Evolutionary conservation across 2,797 vertebrate species (phyloP).

Genomic region (Carduelis carduelis): DNA sequence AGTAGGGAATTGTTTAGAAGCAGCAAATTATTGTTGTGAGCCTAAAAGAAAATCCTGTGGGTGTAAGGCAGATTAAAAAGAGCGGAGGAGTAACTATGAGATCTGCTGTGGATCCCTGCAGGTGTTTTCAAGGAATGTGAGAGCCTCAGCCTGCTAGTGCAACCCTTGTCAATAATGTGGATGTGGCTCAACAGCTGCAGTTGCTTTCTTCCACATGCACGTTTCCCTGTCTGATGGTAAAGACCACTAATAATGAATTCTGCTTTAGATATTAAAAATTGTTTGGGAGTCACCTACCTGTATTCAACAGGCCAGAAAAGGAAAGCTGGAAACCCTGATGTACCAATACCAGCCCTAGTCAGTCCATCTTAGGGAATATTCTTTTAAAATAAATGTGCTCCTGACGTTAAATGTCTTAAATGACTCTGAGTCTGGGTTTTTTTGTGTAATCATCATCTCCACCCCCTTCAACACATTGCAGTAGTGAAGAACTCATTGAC

Average conservation of each 20-base stretch:
- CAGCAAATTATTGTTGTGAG: background rate
- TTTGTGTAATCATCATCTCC: background rate
- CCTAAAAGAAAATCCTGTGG: background rate
- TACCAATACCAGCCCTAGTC: background rate
- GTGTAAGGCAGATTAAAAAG: background rate
- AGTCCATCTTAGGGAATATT: background rate
- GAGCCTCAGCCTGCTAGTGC: background rate
- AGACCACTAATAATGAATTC: rapidly evolving
- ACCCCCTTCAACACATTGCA: background rate
- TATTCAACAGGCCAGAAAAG: background rate
- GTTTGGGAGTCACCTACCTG: background rate
- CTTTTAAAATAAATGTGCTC: background rate
- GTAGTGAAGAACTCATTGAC: background rate
- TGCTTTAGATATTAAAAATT: background rate
- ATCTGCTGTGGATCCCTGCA: background rate
- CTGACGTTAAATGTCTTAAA: background rate
- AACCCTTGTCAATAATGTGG: background rate
- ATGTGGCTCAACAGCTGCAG: background rate
- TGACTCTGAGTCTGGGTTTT: background rate
- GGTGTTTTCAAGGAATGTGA: background rate
- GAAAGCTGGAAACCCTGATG: background rate
- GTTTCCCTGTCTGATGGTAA: background rate
- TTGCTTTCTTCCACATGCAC: background rate
- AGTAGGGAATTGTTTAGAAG: background rate
- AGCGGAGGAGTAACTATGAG: background rate